Percentiles rank a stretch among this genome's conserved stretches.
These are phyloP conservation scores for Dryomyza anilis DNA, from an alignment of 2,888 invertebrate species.

Conservation along the genomic window DNA sequence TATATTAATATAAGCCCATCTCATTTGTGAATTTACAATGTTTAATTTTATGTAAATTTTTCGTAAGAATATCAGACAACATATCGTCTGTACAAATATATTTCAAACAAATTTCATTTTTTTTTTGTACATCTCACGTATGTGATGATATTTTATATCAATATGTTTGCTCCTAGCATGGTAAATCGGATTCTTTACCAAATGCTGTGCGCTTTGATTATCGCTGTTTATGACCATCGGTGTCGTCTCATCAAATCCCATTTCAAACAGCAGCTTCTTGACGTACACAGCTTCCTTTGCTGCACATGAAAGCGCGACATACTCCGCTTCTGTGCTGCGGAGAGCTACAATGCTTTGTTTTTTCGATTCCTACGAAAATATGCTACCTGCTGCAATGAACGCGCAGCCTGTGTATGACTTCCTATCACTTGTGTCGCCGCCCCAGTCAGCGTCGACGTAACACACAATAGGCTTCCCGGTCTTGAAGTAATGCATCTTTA, in stretches of 20 bases:
- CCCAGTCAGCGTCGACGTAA: slow-evolving; percentile 37
- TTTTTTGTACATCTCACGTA: slow-evolving; percentile 21
- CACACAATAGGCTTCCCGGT: slow-evolving; percentile 20
- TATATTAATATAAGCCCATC: too few relatives aligned
- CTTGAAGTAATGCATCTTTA: slow-evolving; percentile 24
- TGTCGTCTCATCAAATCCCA: background rate
- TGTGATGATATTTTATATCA: slow-evolving; percentile 26
- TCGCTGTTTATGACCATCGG: slow-evolving; percentile 13
- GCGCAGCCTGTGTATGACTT: slow-evolving; percentile 33
- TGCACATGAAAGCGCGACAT: slow-evolving; percentile 31
- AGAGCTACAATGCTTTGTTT: slow-evolving; percentile 33
- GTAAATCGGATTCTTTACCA: slow-evolving; percentile 32
- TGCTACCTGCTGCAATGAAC: slow-evolving; percentile 25
- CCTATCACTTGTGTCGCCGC: slow-evolving; percentile 24
- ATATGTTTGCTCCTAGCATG: slow-evolving; percentile 31
- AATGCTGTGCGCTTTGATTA: slow-evolving; percentile 14
- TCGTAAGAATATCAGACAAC: slow-evolving; percentile 30
- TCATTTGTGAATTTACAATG: too few relatives aligned
- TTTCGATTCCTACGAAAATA: slow-evolving; percentile 30
- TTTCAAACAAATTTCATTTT: slow-evolving; percentile 19
- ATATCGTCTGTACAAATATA: slow-evolving; percentile 27
- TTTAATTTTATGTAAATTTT: too few relatives aligned
- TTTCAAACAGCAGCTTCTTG: background rate
- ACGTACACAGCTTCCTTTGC: slow-evolving; percentile 2
- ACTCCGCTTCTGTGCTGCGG: slow-evolving; percentile 23